A percentile compares a stretch with the other conserved stretches of the same genome.
Conservation (phyloP, 2,113 vertebrate species). For the Grallaria varia region DNA sequence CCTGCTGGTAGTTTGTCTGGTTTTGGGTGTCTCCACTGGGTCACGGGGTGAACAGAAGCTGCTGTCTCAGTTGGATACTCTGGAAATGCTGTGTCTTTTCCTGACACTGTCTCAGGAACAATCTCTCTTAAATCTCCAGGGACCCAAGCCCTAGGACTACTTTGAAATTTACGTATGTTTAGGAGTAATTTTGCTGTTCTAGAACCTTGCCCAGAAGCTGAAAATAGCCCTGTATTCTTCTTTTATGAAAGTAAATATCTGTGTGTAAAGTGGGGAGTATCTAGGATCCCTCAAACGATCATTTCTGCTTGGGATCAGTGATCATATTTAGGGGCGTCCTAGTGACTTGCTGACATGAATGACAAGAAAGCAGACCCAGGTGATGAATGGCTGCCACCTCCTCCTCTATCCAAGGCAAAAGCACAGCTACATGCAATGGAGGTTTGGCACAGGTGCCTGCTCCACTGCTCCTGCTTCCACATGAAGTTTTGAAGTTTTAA, state of each 20-base stretch:
- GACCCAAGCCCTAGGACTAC: neutral
- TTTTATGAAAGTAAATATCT: neutral
- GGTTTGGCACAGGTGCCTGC: conserved; percentile 7
- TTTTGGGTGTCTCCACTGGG: neutral
- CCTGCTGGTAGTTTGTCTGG: neutral
- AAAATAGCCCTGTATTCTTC: neutral
- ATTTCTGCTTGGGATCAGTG: neutral
- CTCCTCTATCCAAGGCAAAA: neutral
- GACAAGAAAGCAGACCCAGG: neutral
- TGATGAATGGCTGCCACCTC: neutral
- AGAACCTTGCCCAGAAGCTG: neutral
- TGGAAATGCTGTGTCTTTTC: neutral
- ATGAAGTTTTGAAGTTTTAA: neutral
- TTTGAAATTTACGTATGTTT: neutral
- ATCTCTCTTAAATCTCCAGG: neutral
- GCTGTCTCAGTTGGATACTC: neutral
- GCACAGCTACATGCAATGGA: neutral
- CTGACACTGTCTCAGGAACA: neutral
- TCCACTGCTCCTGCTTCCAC: neutral
- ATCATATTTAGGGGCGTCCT: neutral
- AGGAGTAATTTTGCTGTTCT: neutral
- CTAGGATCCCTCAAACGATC: neutral
- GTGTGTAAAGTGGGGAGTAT: neutral
- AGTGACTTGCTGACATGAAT: neutral
- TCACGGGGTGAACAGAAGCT: neutral